Base-by-base conservation (phyloP, 2,888 invertebrate species). In the Athripsodes cinereus region DNA sequence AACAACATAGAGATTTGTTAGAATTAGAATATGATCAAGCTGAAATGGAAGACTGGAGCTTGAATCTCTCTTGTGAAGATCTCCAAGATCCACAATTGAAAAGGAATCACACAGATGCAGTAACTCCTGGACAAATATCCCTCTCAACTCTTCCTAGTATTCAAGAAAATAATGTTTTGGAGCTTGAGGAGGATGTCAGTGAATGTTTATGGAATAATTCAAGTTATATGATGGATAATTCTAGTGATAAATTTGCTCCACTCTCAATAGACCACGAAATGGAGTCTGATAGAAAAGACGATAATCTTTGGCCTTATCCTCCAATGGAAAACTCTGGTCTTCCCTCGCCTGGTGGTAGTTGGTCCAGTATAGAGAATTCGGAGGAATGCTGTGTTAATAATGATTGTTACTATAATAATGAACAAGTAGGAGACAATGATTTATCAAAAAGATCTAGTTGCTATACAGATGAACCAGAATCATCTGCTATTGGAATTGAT, bases 11-110 rank as follows among this genome's bases (percentile, higher is more conserved):
- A 60, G 86, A 86, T 68, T 71, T 86, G 65, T 78, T 85, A 22
- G 86, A 87, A 69, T 73, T 87, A 66, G 87, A 88, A 70, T 88
- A 88, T 67, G 88, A 88, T 68, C 80, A 84, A 65, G 85, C 87
- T 2, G 89, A 89, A 70, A 72, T 89, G 63, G 88, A 89, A 72
- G 88, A 89, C 70, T 89, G 89, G 89, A 88, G 87, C 69, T 76
- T 87, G 68, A 86, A 85, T 49, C 72, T 88, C 61, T 87, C 87
- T 0, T 85, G 81, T 64, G 87, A 87, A 69, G 87, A 87, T 71
- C 75, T 87, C 59, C 76, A 79, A 66, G 83, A 84, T 64, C 68
- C 66, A 50, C 70, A 70, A 46, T 65, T 64, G 61, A 60, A 61
- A 52, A 71, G 78, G 57, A 76, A 76, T 64, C 76, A 78, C 16